Percentiles rank a stretch among this genome's conserved stretches.
phyloP scores from a whole-genome alignment of 2,797 vertebrate species.

The Pteronotus mesoamericanus region DNA sequence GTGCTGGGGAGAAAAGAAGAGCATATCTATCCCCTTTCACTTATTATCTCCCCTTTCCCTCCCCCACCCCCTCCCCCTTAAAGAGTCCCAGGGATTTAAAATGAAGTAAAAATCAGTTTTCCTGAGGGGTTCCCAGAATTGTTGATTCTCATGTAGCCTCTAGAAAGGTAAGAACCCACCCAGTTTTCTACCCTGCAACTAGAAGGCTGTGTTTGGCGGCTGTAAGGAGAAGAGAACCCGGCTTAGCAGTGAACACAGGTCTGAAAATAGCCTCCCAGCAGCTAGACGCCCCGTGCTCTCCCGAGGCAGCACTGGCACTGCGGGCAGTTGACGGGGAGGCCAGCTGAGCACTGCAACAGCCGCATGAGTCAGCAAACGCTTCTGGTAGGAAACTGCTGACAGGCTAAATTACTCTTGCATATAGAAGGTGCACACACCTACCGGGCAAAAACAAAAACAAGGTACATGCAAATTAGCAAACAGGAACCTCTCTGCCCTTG shows the following conservation, averaged over 20 bases:
- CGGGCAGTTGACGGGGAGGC: constrained; percentile 75
- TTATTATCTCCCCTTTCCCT: not conserved
- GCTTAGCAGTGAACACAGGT: constrained; percentile 69
- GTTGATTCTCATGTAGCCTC: not conserved
- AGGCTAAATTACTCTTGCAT: constrained; percentile 77
- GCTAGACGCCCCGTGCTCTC: constrained; percentile 51
- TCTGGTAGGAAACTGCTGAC: constrained; percentile 86
- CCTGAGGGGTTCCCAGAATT: constrained; percentile 19
- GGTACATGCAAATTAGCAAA: constrained; percentile 76
- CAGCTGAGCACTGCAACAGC: constrained; percentile 77
- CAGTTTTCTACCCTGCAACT: not conserved
- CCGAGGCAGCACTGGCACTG: constrained; percentile 62
- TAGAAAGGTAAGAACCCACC: not conserved
- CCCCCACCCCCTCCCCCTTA: not conserved
- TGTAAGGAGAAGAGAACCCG: constrained; percentile 30
- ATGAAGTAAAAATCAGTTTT: not conserved
- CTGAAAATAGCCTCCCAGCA: constrained; percentile 73
- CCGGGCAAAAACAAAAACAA: constrained; percentile 81
- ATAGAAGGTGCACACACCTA: constrained; percentile 79
- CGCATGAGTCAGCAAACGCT: constrained; percentile 85
- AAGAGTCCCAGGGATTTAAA: not conserved
- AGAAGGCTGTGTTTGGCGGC: constrained; percentile 1
- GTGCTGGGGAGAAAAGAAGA: constrained; percentile 55
- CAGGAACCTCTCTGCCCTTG: constrained; percentile 78
- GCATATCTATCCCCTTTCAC: not conserved